A percentile compares a stretch with the other conserved stretches of the same genome.
These are phyloP conservation scores for Gallinago solitaria DNA, from an alignment of 2,797 vertebrate genomes.

Conservation along the genomic window DNA sequence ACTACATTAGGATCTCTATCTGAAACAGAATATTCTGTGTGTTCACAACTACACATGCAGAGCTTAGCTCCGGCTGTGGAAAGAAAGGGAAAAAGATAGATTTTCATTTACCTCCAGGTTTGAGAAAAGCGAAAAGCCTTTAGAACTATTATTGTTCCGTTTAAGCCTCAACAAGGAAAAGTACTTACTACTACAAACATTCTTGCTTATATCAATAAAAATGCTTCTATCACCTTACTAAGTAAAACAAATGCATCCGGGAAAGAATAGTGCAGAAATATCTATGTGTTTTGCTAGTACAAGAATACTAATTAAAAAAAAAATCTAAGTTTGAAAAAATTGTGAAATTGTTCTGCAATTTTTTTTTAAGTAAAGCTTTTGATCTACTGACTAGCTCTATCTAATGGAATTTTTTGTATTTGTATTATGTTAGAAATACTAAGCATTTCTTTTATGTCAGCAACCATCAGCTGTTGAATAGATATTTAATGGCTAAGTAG, in stretches of 20 bases:
- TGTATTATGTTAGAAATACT: neutral
- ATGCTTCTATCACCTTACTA: neutral
- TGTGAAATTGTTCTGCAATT: neutral
- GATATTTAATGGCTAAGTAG: neutral
- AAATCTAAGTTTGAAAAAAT: neutral
- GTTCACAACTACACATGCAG: neutral
- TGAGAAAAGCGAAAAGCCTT: neutral
- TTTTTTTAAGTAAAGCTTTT: neutral
- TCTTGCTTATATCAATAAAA: neutral
- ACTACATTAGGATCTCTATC: neutral
- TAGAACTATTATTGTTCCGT: neutral
- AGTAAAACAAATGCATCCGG: neutral
- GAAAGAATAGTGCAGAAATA: neutral
- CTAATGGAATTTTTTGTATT: neutral
- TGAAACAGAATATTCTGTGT: slow-evolving; percentile 36
- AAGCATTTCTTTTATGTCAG: neutral
- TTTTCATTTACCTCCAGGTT: neutral
- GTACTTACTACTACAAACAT: neutral
- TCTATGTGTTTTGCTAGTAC: neutral
- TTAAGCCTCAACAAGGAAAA: neutral
- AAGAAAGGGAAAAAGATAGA: neutral
- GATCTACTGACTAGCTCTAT: neutral
- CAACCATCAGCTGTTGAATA: neutral
- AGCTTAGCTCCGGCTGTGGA: neutral
- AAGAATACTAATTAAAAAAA: neutral